phyloP scores from a whole-genome alignment of 2,888 invertebrate species.

The Ophonus ardosiacus region DNA sequence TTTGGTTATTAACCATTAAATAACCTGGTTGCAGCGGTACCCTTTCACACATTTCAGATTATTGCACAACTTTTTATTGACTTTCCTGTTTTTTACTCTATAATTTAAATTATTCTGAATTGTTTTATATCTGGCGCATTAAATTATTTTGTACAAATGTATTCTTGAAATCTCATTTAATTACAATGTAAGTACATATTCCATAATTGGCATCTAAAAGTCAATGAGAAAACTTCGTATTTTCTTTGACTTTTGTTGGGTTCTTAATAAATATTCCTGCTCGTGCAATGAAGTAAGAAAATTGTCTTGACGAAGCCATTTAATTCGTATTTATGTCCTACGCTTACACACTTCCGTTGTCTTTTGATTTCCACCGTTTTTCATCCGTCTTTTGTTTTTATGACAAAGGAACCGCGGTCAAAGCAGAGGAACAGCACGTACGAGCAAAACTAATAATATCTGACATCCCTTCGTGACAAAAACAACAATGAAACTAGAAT shows the following conservation, averaged over 20 bases:
- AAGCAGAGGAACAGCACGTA: conserved; percentile 36
- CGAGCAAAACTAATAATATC: conserved; percentile 50
- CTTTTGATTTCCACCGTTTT: conserved; percentile 28
- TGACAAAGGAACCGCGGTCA: conserved; percentile 5
- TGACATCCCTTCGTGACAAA: conserved; percentile 43
- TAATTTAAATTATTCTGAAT: too few relatives aligned
- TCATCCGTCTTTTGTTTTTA: conserved; percentile 46
- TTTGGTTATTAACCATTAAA: too few relatives aligned
- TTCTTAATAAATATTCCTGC: background rate
- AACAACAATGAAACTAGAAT: conserved; percentile 49
- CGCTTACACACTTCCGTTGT: conserved; percentile 19
- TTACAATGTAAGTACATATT: too few relatives aligned
- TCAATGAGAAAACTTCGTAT: background rate
- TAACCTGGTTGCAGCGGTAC: too few relatives aligned
- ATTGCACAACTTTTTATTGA: too few relatives aligned
- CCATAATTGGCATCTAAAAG: background rate
- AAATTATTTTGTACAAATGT: too few relatives aligned
- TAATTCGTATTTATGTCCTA: conserved; percentile 18
- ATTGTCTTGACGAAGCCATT: background rate
- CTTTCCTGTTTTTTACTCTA: too few relatives aligned
- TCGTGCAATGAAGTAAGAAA: background rate
- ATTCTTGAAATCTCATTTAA: too few relatives aligned
- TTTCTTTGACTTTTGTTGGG: background rate
- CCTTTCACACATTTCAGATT: too few relatives aligned
- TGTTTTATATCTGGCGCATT: too few relatives aligned